Evolutionary conservation across 2,113 vertebrate species (phyloP), one percentile per base, ranked within the genome.

Genomic region (Mystacornis crossleyi): DNA sequence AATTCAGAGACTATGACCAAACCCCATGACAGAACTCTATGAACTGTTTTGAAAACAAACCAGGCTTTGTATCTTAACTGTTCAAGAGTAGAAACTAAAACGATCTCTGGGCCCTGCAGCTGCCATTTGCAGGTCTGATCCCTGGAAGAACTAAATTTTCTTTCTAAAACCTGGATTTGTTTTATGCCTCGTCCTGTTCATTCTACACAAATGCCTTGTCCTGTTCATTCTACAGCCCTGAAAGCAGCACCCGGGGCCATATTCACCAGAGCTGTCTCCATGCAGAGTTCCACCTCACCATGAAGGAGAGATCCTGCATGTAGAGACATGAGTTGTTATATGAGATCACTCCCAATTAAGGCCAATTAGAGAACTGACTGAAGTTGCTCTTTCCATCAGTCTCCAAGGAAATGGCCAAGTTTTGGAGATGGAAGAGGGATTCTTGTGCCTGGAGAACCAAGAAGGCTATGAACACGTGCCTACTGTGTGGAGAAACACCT

Each of bases 141-240:
- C 45, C 47, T 81, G 38, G 47, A 78, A 89, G 34, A 90, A 38
- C 6, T 7, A 8, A 9, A 20, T 42, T 29, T 62, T 65, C 36
- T 83, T 45, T 36, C 36, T 47, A 69, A 81, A 86, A 36, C 18
- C 36, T 78, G 65, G 18, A 45, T 90, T 81, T 81, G 14, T 6
- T 7, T 26, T 10, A 71, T 29, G 12, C 25, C 23, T 26, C 3
- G 2, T 55, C 54, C 45, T 80, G 18, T 5, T 85, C 13, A 7
- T 26, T 10, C 7, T 8, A 53, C 0, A 0, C 48, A 72, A 50
- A 71, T 29, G 12, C 25, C 23, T 26, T 3, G 2, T 55, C 54
- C 45, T 80, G 18, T 5, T 85, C 13, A 13, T 62, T 45, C 43
- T 28, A 8, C 36, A 78, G 24, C 29, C 21, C 11, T 60, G 7